Base-by-base conservation (phyloP, 2,888 invertebrate genomes). In the Xestia sexstrigata region DNA sequence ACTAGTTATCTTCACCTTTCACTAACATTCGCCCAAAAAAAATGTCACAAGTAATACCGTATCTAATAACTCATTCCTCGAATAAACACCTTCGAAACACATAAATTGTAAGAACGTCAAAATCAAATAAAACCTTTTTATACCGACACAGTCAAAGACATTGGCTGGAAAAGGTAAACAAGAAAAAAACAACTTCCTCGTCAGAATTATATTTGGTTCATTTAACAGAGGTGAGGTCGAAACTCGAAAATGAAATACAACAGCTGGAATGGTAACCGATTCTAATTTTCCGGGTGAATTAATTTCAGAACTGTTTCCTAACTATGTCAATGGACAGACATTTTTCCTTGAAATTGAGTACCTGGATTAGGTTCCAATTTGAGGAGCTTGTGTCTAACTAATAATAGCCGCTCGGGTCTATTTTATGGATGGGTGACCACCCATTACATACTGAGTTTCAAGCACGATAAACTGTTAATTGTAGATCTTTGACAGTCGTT, bases 281-380 rank as follows among this genome's bases (percentile, higher is more conserved):
- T 90, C 92, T 89, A 88, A 92, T 94, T 94, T 93, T 91, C 90
- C 89, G 89, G 86, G 69, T 78, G 91, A 93, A 92, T 92, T 91
- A 90, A 89, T 90, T 89, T 85, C 82, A n/a, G 76, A 83, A 77
- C 73, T 79, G 82, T 82, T 79, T 76, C 82, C 62, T 60, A 68
- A 67, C 77, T 70, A 84, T 80, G 67, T 76, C 78, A 78, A 74
- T 85, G 47, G 74, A 49, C 39, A 72, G 76, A 76, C 2, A 47
- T 79, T 81, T 79, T 78, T 47, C n/a, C 13, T 30, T 13, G 5
- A 49, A 74, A 70, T 52, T 79, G 58, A 47, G n/a, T 26, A 35
- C 9, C 8, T 45, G 8, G 15, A 15, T 26, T 45, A 45, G 7
- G 30, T 58, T 70, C 23, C 9, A 23, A 55, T 62, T 39, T 47